phyloP scores from a whole-genome alignment of 1,140 invertebrate genomes.

The Uloborus diversus region DNA sequence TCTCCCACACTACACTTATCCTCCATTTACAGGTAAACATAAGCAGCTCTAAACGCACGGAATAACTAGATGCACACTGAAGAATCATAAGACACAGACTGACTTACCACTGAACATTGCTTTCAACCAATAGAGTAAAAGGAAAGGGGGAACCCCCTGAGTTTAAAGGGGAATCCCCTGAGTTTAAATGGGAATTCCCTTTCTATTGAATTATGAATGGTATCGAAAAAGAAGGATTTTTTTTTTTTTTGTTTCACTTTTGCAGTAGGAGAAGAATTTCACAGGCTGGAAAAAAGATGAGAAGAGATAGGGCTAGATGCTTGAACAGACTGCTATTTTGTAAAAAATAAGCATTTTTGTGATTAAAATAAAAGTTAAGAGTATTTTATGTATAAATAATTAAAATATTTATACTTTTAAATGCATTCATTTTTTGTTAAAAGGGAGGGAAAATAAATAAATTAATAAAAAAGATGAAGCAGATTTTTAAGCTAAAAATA shows the following conservation, averaged over 20 bases:
- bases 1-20: neutral
- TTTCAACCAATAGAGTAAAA: neutral
- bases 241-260: neutral
- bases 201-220: neutral
- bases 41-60: too few species aligned
- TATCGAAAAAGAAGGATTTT: neutral
- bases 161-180: neutral
- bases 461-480: neutral
- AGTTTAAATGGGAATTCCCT: neutral
- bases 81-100: neutral
- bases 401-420: neutral
- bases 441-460: neutral
- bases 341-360: neutral
- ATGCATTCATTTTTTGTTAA: neutral
- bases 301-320: neutral
- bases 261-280: neutral
- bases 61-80: too few species aligned
- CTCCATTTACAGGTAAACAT: neutral
- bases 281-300: neutral
- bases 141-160: neutral
- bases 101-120: neutral
- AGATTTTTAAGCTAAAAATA: neutral
- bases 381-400: neutral
- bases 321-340: neutral
- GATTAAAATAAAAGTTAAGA: neutral